Evolutionary conservation across 2,888 invertebrate species (phyloP), one percentile per base, ranked within the genome.

Genomic region (Beris chalybata): DNA sequence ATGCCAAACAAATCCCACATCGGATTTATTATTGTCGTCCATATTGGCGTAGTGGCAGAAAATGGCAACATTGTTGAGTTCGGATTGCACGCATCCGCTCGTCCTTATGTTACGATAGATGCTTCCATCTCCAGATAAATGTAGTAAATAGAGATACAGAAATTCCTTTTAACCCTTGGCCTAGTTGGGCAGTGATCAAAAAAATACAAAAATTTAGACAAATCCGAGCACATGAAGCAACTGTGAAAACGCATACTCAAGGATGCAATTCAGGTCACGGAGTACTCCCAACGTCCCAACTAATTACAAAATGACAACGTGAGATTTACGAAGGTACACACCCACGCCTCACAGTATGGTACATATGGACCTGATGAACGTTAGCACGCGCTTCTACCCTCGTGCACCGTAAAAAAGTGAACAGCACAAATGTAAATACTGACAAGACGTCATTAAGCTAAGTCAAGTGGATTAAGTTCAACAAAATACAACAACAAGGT

Each of bases 401-500:
- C 22, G 58, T 15, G 29, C 29, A 30, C 29, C 43, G 44, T 31
- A 57, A 50, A 43, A 48, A 65, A 68, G 65, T 65, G 54, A 68
- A 59, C 68, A 65, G 56, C 61, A 52, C 50, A 50, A 64, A 65
- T 68, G 65, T 68, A 54, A 64, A 64, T 54, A 65, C 56, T 59
- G 68, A 65, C 68, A 61, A 68, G 59, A 50, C 61, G 61, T 65
- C 68, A 68, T 65, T 68, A 68, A 52, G 68, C 52, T 54, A 61
- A 65, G 59, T 68, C 55, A 65, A 67, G 59, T 56, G 63, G 59
- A 44, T 38, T 43, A 22, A 38, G 38, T 38, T 7, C 38, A 38
- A 38, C 38, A 38, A 38, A 38, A 38, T 38, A 38, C 30, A 59
- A 45, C 48, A 22, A 45, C 31, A 15, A 22, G 43, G 43, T 43